Conservation (phyloP, 1,140 invertebrate genomes). For the Bombus cullumanus region DNA sequence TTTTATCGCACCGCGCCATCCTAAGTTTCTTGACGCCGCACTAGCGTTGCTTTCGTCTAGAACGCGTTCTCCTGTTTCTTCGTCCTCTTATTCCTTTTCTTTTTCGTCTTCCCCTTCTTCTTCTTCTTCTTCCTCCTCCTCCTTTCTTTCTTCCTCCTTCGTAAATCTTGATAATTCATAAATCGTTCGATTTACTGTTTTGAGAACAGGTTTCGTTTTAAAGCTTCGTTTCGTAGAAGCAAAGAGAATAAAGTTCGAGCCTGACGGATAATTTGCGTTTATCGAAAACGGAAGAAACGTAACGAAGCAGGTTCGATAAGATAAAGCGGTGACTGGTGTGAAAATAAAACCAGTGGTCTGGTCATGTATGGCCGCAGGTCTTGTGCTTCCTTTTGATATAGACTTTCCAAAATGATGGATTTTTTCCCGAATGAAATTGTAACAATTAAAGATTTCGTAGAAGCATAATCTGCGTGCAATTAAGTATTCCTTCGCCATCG, state of each 20-base stretch:
- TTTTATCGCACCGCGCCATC: conserved; percentile 29
- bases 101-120: neutral
- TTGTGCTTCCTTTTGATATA: neutral
- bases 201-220: neutral
- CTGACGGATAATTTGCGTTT: neutral
- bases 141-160: neutral
- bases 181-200: too few species aligned
- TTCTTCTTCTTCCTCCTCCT: neutral
- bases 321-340: neutral
- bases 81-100: neutral
- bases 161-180: neutral
- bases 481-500: too few species aligned
- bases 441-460: neutral
- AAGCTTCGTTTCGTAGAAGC: neutral
- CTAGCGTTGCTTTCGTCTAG: neutral
- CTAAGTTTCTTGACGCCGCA: neutral
- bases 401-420: neutral
- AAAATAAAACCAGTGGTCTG: neutral
- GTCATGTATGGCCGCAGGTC: neutral
- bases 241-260: too few species aligned
- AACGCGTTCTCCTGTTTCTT: neutral
- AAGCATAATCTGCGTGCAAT: too few species aligned
- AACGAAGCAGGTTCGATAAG: conserved; percentile 26
- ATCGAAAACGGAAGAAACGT: conserved; percentile 41
- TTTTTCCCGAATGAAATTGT: neutral